Base-by-base conservation (phyloP, 1,140 invertebrate genomes). In the Mamestra configurata region DNA sequence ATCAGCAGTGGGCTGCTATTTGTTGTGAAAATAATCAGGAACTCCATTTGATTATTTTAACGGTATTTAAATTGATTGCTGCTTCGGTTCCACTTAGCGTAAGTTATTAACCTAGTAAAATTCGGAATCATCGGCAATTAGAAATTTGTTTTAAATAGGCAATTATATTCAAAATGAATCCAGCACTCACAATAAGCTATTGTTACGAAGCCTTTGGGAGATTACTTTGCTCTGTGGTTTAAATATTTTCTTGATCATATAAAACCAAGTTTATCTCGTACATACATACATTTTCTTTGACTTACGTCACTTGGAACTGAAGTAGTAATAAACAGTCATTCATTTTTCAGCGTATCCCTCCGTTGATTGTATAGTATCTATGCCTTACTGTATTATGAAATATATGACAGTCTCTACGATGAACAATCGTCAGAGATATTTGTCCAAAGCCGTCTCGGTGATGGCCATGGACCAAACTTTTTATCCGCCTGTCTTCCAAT, bases 301-400 rank as follows among this genome's bases (percentile, higher is more conserved):
- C 22, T 57, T 27, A 15, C 10, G 10, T 15, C 22, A 13, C 27
- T 24, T 27, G 53, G 53, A 57, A 57, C 53, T 27, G 22, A 57
- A 57, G 24, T 3, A 27, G 22, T 24, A 24, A 27, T 57, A 24
- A 57, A 57, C 24, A 0, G 4, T 13, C 53, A 49, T 15, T 24
- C 11, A 55, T 2, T 24, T 24, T 24, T 57, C 4, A 15, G 10
- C 15, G 4, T 8, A 61, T 35, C 13, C 35, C 61, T 66, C 61
- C 61, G 61, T 66, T 66, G 61, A 66, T 40, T 66, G 61, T 40
- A 66, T 11, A 66, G 8, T 40, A 20, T 20, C 3, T 5, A 31
- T 31, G 27, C 5, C 27, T 31, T 31, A 3, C 27, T 31, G 5
- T 31, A 31, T 31, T 31, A 31, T 31, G 27, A 10, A 10, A 24